Evolutionary conservation across 2,888 invertebrate species (phyloP), one percentile per base, ranked within the genome.

Genomic region (Xanthia icteritia): DNA sequence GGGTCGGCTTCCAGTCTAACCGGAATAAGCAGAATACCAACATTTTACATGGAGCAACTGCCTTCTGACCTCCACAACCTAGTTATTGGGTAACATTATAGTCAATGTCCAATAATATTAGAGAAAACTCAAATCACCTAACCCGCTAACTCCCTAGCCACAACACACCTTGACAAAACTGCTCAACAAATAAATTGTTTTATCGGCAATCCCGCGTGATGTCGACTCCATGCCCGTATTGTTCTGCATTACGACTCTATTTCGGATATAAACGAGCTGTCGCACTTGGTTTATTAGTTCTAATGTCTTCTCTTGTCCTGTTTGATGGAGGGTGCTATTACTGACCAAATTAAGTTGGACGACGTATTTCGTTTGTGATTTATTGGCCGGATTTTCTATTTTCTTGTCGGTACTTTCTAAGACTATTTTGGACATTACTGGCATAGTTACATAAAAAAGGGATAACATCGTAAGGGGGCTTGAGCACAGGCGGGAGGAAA

Each of bases 111-210:
- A 17, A 48, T 39, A n/a, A 23, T 65, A 65, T 42, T 64, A n/a
- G 9, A n/a, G 15, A 64, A 15, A 54, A 45, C 36, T 17, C 17
- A 36, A 51, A 31, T 13, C 11, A 6, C 27, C 31, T 67, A 15
- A 17, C 11, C 69, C 86, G 83, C 85, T 20, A 8, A 36, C 76
- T 83, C 71, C 45, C 6, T 89, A 79, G 90, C 92, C 87, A 68
- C 66, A 76, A 51, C 39, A 36, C 66, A 78, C 82, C 86, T 84
- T 76, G 81, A 86, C 83, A 86, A 87, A 89, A 87, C 86, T 76
- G 84, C 81, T 83, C 85, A 85, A 89, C 89, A 91, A 91, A 92
- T 89, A 92, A 91, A 91, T 89, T 85, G 87, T 85, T 91, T 92
- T 90, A 92, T 90, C 81, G 88, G 79, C 86, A 86, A 90, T 89